Conservation (phyloP, 2,113 vertebrate genomes). For the Zosterops japonicus region DNA sequence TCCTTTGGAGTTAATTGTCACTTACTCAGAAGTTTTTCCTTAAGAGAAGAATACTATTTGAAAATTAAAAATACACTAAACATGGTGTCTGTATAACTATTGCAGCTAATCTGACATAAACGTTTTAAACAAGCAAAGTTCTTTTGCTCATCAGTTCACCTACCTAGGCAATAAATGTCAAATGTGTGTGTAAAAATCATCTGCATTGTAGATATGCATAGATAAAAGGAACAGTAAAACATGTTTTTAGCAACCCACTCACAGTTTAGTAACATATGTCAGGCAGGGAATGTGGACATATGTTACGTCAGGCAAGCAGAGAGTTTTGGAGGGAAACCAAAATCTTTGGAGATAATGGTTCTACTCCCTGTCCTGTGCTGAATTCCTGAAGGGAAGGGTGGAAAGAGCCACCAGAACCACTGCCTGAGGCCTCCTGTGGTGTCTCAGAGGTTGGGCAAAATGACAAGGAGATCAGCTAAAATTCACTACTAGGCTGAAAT, state of each 20-base stretch:
- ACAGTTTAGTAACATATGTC: neutral
- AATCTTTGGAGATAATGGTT: neutral
- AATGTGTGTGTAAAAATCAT: neutral
- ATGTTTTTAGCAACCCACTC: neutral
- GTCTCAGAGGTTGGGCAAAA: neutral
- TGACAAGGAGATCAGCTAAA: neutral
- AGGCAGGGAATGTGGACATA: neutral
- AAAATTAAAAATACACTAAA: neutral
- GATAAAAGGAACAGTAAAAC: neutral
- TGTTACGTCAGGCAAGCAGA: neutral
- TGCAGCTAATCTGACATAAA: neutral
- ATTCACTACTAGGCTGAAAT: neutral
- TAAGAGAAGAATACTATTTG: neutral
- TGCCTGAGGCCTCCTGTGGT: neutral
- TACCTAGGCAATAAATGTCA: neutral
- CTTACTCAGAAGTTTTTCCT: neutral
- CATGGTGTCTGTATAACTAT: neutral
- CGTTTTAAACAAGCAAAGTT: neutral
- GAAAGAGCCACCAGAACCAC: neutral
- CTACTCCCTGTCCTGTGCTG: neutral
- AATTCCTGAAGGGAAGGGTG: neutral
- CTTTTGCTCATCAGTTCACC: neutral
- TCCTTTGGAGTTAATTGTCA: neutral
- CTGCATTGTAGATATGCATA: neutral
- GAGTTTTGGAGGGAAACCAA: neutral